Base-by-base conservation (phyloP, 2,888 invertebrate species). In the Tachystola acroxantha region DNA sequence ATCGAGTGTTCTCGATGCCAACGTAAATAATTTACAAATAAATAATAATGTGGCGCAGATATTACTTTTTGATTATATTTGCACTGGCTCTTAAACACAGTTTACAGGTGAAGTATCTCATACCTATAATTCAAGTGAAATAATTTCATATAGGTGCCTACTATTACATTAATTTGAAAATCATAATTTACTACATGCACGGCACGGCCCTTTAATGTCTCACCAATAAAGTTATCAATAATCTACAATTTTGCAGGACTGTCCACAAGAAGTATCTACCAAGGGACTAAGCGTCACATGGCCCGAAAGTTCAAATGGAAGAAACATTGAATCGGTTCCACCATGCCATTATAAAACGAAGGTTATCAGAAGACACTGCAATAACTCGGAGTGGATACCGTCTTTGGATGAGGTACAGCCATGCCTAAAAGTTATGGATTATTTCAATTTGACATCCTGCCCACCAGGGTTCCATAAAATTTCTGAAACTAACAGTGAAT, bases 401-500 rank as follows among this genome's bases (percentile, higher is more conserved):
- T 34, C 56, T 9, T 39, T 69, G 6, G 32, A 50, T 10, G 59
- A 73, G 12, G 40, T 78, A 7, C 43, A 48, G 16, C 57, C 77
- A 16, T 86, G 84, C 37, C 37, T 57, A 6, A 64, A 60, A 44
- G 57, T 66, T 25, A 51, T 61, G 2, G 59, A 72, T 27, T 53
- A 64, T 40, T 64, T 71, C 32, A 62, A 77, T 24, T 37, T 64
- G 2, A 52, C 62, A 4, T 47, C 60, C 1, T 86, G 86, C 40
- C 81, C 84, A 7, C 75, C 76, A 6, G 72, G 75, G 14, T 82
- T 67, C 42, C 39, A 62, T 25, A 61, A 57, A 48, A 64, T 84
- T 37, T 69, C 75, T 1, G 52, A 67, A 34, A 57, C 53, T 13
- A 64, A 64, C 35, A 63, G 65, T 7, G 56, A 68, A 10, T 79